These are phyloP conservation scores for Lepilemur ruficaudatus DNA, from an alignment of 2,797 vertebrate genomes.

Conservation along the genomic window DNA sequence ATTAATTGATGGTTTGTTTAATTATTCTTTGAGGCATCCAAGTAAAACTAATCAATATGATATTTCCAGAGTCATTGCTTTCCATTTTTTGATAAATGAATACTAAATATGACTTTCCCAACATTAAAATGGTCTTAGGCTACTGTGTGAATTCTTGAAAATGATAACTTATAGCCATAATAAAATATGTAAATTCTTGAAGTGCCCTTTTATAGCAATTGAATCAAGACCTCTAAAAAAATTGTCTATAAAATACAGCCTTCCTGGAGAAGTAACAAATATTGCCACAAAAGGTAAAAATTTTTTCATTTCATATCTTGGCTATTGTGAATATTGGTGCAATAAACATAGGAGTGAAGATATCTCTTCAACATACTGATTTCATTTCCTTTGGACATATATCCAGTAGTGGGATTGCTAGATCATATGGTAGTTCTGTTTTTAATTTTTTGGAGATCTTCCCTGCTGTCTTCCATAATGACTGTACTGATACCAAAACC, in stretches of 20 bases:
- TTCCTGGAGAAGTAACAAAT: neutral
- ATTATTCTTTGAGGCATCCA: slow-evolving; percentile 47
- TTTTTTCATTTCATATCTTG: neutral
- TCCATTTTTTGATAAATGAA: slow-evolving; percentile 32
- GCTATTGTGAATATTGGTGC: neutral
- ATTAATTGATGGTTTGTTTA: slow-evolving; percentile 53
- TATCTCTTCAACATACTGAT: neutral
- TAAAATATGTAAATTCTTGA: neutral
- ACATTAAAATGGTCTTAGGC: neutral
- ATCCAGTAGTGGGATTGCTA: neutral
- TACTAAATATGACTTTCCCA: neutral
- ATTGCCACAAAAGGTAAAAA: neutral
- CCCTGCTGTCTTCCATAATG: neutral
- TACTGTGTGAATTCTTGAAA: slow-evolving; percentile 17
- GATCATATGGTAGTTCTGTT: neutral
- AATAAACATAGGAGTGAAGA: neutral
- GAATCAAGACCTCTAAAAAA: neutral
- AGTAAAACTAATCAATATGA: slow-evolving; percentile 48
- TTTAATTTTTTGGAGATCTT: neutral
- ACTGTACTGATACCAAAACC: neutral
- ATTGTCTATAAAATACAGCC: neutral
- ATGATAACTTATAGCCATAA: neutral
- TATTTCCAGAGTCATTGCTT: slow-evolving; percentile 52
- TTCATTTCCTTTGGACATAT: neutral
- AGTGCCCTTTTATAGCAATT: neutral